These are phyloP conservation scores for Argynnis bischoffii DNA, from an alignment of 2,888 invertebrate genomes.

Conservation along the genomic window DNA sequence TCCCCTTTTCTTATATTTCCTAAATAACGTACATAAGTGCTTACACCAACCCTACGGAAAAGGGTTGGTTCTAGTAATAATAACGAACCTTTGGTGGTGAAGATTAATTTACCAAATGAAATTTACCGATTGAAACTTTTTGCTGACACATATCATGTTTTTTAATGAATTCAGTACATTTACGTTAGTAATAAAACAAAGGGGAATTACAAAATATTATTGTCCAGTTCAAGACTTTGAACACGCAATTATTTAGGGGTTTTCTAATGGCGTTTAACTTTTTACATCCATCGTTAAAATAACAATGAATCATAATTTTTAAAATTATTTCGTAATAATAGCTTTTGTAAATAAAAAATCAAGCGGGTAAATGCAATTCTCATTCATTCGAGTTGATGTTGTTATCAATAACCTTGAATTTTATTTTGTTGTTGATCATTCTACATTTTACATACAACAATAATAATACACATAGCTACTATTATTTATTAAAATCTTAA, in stretches of 20 bases:
- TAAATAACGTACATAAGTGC: neutral
- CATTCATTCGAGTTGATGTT: neutral
- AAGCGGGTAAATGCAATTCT: too few species aligned
- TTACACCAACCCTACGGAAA: slow-evolving; percentile 9
- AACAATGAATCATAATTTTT: slow-evolving; percentile 13
- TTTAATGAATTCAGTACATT: slow-evolving; percentile 1
- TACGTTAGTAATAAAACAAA: neutral
- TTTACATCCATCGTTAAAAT: slow-evolving; percentile 18
- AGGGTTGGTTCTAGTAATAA: slow-evolving; percentile 12
- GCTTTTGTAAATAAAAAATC: neutral
- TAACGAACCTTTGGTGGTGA: slow-evolving; percentile 12
- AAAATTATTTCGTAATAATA: slow-evolving; percentile 1
- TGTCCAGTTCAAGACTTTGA: slow-evolving; percentile 7
- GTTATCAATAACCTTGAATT: slow-evolving; percentile 16
- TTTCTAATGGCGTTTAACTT: slow-evolving; percentile 14
- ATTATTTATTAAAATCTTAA: too few species aligned
- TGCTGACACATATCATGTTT: slow-evolving; percentile 3
- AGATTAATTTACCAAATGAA: slow-evolving; percentile 19
- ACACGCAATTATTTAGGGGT: slow-evolving; percentile 18
- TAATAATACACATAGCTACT: too few species aligned
- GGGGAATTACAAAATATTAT: neutral
- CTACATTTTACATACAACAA: neutral
- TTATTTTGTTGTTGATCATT: slow-evolving; percentile 3
- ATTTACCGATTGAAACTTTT: slow-evolving; percentile 6
- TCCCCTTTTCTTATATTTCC: slow-evolving; percentile 12